Base-by-base conservation (phyloP, 1,140 invertebrate genomes). In the Venturia canescens region DNA sequence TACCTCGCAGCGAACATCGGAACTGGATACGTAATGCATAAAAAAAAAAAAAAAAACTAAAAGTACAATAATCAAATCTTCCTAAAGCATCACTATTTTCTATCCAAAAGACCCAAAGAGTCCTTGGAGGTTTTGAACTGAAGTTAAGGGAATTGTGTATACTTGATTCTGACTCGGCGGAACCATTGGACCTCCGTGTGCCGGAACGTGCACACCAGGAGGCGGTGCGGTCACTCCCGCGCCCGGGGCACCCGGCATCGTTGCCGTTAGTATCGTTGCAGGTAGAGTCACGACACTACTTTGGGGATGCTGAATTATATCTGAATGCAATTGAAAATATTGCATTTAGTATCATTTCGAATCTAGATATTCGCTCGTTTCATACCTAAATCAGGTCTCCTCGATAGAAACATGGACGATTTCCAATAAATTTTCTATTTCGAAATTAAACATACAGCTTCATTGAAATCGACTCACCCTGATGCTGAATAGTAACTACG, bases 401-500 rank as follows among this genome's bases (percentile, higher is more conserved):
- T 44, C 13, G 7, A 7, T 3, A 34, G 31, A 34, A 3, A 34
- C 3, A 3, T 34, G 31, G 31, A 34, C 31, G 7, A 34, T 34
- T 34, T 34, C 31, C 7, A 44, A 44, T 9, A 44, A 44, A 5
- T 44, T 44, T 44, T 44, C 38, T 44, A 9, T 44, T 44, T 9
- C 38, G 38, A 44, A 44, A 11, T 9, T 34, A 34, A 34, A 7
- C 31, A 34, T 34, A 34, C 31, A n/a, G n/a, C n/a, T n/a, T n/a
- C n/a, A n/a, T n/a, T n/a, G n/a, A 78, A 15, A 76, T 82, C 76
- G 74, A 74, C 67, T 66, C 88, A 91, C 90, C 90, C 89, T 92
- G 92, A 87, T 92, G 91, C 81, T 91, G 91, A 83, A 92, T 92
- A 53, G 92, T 91, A 79, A 92, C 90, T 60, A 92, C 87, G 81